A percentile compares a stretch with the other conserved stretches of the same genome.
Conservation (phyloP, 1,140 invertebrate genomes). For the Samia ricini region DNA sequence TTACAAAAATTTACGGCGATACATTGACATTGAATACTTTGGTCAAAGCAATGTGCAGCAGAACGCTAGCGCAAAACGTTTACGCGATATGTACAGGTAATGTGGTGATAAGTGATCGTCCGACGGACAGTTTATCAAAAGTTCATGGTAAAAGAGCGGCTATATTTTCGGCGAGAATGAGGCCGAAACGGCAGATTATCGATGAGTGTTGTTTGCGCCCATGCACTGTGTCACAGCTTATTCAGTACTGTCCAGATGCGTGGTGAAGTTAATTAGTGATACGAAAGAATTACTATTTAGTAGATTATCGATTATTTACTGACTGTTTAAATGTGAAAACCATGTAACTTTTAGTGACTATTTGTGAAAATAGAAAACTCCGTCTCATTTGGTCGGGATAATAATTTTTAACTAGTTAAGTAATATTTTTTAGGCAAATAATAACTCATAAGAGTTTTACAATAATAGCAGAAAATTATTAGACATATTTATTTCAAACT, state of each 20-base stretch:
- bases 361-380: neutral
- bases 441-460: too few relatives aligned
- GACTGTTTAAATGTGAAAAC: neutral
- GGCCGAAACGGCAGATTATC: constrained; percentile 40
- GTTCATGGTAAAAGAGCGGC: constrained; percentile 39
- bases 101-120: constrained; percentile 34
- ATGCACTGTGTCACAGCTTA: constrained; percentile 52
- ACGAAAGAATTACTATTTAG: neutral
- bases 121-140: constrained; percentile 28
- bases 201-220: constrained; percentile 52
- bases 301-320: neutral
- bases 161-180: constrained; percentile 35
- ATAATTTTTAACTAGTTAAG: too few relatives aligned
- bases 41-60: constrained; percentile 45
- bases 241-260: constrained; percentile 59
- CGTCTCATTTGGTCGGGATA: too few relatives aligned
- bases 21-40: constrained; percentile 44
- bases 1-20: constrained; percentile 36
- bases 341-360: neutral
- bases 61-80: constrained; percentile 41
- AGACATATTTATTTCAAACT: neutral
- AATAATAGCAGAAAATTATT: too few relatives aligned
- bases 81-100: constrained; percentile 49
- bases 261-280: constrained; percentile 36
- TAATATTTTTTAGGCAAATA: neutral